Base-by-base conservation (phyloP, 2,888 invertebrate species). In the Philaethria dido region DNA sequence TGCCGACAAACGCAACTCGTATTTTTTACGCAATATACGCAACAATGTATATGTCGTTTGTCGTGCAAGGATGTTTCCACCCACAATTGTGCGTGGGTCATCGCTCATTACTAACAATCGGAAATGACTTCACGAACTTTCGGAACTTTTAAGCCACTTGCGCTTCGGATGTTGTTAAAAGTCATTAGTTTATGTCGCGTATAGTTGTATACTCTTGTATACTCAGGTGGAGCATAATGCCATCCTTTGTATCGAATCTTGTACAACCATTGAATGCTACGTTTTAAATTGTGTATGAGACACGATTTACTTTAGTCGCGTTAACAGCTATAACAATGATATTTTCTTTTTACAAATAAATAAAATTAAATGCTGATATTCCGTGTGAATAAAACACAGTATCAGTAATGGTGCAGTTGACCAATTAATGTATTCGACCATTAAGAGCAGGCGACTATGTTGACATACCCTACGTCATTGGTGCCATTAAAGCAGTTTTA, bases 31-130 rank as follows among this genome's bases (percentile, higher is more conserved):
- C 89, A 88, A 89, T 81, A 74, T 73, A 74, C 74, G 78, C 74
- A 75, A 80, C 85, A 86, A 85, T 81, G 70, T 72, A 74, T 75
- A 74, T 74, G 78, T 80, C 80, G 79, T 82, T 86, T 86, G 88
- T 88, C 81, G 82, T 77, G 75, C 84, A 83, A 88, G 92, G 92
- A 93, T 92, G 93, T 93, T 91, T 92, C 92, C 93, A 92, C 93
- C 92, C 92, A 93, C 92, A 91, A 88, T 83, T 85, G 86, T 80
- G 78, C 80, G 77, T 77, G 75, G 77, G 75, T 88, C 90, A 91
- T 91, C 91, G 86, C 76, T 91, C 90, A 91, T 89, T 85, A 85
- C 77, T 77, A 80, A 88, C 89, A 88, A 87, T 91, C 89, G 90
- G 91, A 92, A 87, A 88, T 87, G 84, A 88, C 83, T 86, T 77